These are phyloP conservation scores for Cetoscarus ocellatus DNA, from an alignment of 2,797 vertebrate species.

Conservation along the genomic window DNA sequence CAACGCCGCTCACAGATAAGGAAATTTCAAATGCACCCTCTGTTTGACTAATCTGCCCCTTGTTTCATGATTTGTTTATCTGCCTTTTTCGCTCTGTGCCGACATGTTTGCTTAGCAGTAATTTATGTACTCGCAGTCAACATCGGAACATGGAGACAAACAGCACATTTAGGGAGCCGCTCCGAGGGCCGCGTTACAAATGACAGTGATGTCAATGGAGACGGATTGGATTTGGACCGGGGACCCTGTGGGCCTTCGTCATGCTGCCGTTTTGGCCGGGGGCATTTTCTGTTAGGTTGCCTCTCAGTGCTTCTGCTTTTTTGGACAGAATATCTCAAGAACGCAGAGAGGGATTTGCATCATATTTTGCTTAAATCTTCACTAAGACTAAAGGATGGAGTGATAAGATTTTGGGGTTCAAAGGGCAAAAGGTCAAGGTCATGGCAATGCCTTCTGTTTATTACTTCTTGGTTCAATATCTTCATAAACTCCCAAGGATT, in stretches of 20 bases:
- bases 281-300: too few species aligned
- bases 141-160: slow-evolving; percentile 67
- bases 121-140: slow-evolving; percentile 73
- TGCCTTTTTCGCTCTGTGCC: slow-evolving; percentile 52
- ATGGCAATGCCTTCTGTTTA: too few species aligned
- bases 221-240: slow-evolving; percentile 77
- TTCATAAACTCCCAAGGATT: too few species aligned
- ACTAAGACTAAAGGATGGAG: too few species aligned
- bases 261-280: too few species aligned
- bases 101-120: slow-evolving; percentile 71
- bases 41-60: slow-evolving; percentile 40
- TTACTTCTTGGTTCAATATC: too few species aligned
- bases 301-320: too few species aligned
- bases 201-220: slow-evolving; percentile 72
- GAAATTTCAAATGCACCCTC: slow-evolving; percentile 39
- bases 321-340: too few species aligned
- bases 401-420: too few species aligned
- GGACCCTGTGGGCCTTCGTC: slow-evolving; percentile 60
- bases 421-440: too few species aligned
- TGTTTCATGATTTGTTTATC: slow-evolving; percentile 68
- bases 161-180: slow-evolving; percentile 61
- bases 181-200: slow-evolving; percentile 39
- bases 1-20: slow-evolving; percentile 58
- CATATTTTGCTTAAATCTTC: too few species aligned
- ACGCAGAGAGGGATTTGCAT: too few species aligned